Conservation (phyloP, 2,888 invertebrate species). For the Congeria kusceri region DNA sequence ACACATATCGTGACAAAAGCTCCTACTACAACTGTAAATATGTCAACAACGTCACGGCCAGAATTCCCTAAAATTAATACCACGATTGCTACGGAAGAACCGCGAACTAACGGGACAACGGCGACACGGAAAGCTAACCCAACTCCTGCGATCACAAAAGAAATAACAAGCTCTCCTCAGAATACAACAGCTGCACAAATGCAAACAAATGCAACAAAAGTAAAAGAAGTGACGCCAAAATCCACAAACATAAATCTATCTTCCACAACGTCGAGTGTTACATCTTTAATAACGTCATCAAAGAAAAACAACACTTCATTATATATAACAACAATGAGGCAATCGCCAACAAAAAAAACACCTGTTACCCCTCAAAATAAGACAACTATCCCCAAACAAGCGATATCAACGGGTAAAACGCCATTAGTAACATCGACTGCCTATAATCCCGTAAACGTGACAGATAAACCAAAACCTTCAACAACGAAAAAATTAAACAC, state of each 20-base stretch:
- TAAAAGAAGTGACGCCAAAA: too few species aligned
- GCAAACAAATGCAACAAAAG: too few species aligned
- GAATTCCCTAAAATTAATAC: neutral
- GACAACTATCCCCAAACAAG: neutral
- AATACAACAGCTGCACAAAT: too few species aligned
- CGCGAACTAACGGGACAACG: neutral
- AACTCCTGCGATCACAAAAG: too few species aligned
- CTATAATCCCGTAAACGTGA: neutral
- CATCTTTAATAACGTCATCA: too few species aligned
- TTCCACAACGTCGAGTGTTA: too few species aligned
- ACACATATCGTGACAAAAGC: slow-evolving; percentile 10
- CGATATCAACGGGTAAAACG: neutral
- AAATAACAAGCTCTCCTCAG: too few species aligned
- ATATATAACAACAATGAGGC: neutral
- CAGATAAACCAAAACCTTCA: neutral
- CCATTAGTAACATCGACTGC: neutral
- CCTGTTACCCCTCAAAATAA: neutral
- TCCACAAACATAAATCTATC: too few species aligned
- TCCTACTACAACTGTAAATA: slow-evolving; percentile 12
- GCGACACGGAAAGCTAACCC: neutral
- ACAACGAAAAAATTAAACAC: neutral
- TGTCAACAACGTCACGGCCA: too few species aligned
- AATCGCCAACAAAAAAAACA: slow-evolving; percentile 5
- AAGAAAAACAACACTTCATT: neutral
- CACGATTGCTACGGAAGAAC: neutral